Percentiles rank a stretch among this genome's conserved stretches.
Evolutionary conservation across 2,797 vertebrate species (phyloP).

Genomic region (Microctenopoma stevenorrisi): DNA sequence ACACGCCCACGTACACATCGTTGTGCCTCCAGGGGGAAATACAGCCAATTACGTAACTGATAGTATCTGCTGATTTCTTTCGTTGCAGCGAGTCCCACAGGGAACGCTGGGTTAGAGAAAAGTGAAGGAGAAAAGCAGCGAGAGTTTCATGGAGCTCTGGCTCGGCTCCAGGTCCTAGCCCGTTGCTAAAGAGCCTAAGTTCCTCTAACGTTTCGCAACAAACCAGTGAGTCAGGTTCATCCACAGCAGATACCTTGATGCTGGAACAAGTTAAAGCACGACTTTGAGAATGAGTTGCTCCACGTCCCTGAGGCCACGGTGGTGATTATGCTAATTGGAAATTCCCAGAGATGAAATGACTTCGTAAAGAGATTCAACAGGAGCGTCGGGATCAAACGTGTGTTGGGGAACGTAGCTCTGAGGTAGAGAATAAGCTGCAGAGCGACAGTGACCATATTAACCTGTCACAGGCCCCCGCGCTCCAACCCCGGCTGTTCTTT

Average conservation of each 20-base stretch:
- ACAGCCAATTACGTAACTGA: neutral
- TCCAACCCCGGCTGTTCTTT: too few species aligned
- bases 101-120: neutral
- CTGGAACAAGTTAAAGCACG: neutral
- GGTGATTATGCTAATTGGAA: too few species aligned
- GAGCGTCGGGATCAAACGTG: too few species aligned
- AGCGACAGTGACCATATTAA: too few species aligned
- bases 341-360: too few species aligned
- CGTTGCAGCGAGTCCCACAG: neutral
- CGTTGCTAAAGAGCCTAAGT: neutral
- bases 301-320: too few species aligned
- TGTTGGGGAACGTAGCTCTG: too few species aligned
- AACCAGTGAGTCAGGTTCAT: conserved; percentile 13
- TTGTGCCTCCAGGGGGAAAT: neutral
- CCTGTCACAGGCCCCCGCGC: too few species aligned
- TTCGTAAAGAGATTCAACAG: too few species aligned
- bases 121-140: neutral
- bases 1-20: conserved; percentile 5
- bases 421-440: too few species aligned
- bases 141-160: neutral
- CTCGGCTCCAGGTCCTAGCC: neutral
- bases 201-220: conserved; percentile 8
- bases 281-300: neutral
- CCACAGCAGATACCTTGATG: neutral
- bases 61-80: neutral